phyloP scores from a whole-genome alignment of 2,113 vertebrate genomes.

The Myodes glareolus region DNA sequence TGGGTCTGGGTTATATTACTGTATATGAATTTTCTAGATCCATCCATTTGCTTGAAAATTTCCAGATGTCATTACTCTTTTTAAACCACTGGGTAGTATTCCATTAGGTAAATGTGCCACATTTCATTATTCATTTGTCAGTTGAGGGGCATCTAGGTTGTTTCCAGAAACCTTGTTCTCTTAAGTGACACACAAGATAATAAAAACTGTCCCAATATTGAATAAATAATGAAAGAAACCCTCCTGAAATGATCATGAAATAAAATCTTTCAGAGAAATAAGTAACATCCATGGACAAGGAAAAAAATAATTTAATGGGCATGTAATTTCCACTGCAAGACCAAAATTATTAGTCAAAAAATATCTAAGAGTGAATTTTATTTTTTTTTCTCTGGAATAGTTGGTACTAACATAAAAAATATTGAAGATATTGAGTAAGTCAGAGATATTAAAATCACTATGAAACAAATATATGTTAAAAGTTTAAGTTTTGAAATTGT shows the following conservation, averaged over 20 bases:
- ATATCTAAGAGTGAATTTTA: not conserved
- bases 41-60: no score
- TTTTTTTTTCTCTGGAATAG: not conserved
- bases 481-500: not conserved
- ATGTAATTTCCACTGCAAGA: accelerated
- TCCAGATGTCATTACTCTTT: no score
- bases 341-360: not conserved
- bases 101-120: no score
- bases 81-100: no score
- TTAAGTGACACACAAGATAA: not conserved
- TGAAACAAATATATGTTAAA: conserved; percentile 17
- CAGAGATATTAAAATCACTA: not conserved
- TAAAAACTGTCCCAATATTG: not conserved
- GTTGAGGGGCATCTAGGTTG: no score
- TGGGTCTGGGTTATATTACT: no score
- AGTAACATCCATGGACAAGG: not conserved
- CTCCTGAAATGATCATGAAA: not conserved
- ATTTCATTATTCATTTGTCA: no score
- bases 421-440: not conserved
- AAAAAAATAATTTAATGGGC: not conserved
- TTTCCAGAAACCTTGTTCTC: not conserved
- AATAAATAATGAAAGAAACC: not conserved
- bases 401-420: not conserved
- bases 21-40: no score
- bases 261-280: not conserved